Evolutionary conservation across 2,888 invertebrate genomes (phyloP), one percentile per base, ranked within the genome.

Genomic region (Lobophora halterata): DNA sequence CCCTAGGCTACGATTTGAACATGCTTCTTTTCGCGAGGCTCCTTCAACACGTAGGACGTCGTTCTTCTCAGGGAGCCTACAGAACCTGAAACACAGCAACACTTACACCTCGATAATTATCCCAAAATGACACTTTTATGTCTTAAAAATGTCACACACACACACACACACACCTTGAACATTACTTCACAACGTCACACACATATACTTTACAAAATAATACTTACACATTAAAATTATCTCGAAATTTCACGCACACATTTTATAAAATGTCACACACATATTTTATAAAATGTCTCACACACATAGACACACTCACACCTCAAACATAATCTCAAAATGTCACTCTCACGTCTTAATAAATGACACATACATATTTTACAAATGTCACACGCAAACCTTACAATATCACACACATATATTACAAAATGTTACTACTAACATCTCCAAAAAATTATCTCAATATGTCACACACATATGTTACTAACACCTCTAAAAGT

Each of bases 1-100:
- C n/a, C n/a, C n/a, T 80, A 85, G 29, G 83, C 79, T 32, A 85
- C 53, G 2, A 86, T 86, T 53, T 86, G 83, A 37, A 86, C 86
- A 33, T 86, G 86, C 55, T 85, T 86, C 49, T 82, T 83, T 4
- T 85, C 82, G 5, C 72, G 61, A 0, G 79, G 83, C 25, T 83
- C 83, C 37, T 85, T 86, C n/a, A 81, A 52, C 1, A 85, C 76
- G 47, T 86, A 82, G 0, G 86, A 82, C 0, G 82, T 83, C 0
- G 82, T 82, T 39, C 85, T 68, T 54, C 85, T 62, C 2, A 86
- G 43, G 8, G 79, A 71, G 1, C 81, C 80, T 4, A 70, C 67
- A 17, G 42, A 36, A 42, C 36, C 42, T 42, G 23, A 79, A 76
- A 68, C 71, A 17, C 82, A 82, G 74, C 2, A 9, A 58, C 52